phyloP scores from a whole-genome alignment of 2,888 invertebrate species.

The Chrysopilus asiliformis region DNA sequence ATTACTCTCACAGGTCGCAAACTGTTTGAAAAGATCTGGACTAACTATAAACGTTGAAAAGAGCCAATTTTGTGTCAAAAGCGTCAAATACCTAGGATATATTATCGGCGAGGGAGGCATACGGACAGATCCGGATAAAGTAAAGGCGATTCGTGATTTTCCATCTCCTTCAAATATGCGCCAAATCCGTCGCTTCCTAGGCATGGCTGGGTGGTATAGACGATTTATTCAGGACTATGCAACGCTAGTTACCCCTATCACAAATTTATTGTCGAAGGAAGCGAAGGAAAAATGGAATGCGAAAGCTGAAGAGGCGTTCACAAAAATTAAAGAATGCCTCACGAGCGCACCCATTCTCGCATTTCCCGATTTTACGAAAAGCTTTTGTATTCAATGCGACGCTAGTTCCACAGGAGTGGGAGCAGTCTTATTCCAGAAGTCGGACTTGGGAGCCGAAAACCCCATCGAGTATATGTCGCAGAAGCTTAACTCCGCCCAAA shows the following conservation, averaged over 20 bases:
- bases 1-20: not conserved
- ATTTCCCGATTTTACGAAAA: conserved; percentile 9
- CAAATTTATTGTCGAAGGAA: not conserved
- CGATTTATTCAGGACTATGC: not conserved
- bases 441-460: not conserved
- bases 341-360: conserved; percentile 9
- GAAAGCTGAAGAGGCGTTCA: not conserved
- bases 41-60: not conserved
- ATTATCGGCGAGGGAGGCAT: not conserved
- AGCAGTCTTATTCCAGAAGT: not conserved
- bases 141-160: not conserved
- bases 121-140: not conserved
- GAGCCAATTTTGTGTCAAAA: not conserved
- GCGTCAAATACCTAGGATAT: not conserved
- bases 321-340: conserved; percentile 5
- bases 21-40: not conserved
- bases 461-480: not conserved
- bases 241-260: conserved; percentile 3
- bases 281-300: not conserved
- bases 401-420: not conserved
- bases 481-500: not conserved
- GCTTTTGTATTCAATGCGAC: conserved; percentile 12
- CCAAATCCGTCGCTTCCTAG: not conserved
- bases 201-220: not conserved
- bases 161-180: not conserved